Percentiles rank a stretch among this genome's conserved stretches.
These are phyloP conservation scores for Clarias fuscus DNA, from an alignment of 2,797 vertebrate species.

Conservation along the genomic window DNA sequence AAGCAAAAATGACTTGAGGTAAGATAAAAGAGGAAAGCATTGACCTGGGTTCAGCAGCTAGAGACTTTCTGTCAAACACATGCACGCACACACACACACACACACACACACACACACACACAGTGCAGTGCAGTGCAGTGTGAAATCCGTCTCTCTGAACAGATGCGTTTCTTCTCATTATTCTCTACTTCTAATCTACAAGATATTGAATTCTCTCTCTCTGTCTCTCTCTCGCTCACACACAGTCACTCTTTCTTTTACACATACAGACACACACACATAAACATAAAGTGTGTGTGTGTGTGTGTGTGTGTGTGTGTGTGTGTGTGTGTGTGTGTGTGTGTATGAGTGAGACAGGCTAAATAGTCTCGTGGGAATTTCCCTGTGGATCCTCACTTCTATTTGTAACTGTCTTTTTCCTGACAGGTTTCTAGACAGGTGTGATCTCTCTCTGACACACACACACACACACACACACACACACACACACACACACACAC, in stretches of 20 bases:
- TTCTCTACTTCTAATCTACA: background rate
- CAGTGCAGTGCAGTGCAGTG: conserved; percentile 8
- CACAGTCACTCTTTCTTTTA: background rate
- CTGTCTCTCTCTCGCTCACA: too few species aligned
- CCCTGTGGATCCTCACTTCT: conserved; percentile 8
- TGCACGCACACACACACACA: conserved; percentile 3
- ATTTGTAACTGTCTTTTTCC: conserved; percentile 30
- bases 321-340: conserved; percentile 23
- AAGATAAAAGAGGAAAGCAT: conserved; percentile 23
- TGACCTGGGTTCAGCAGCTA: conserved; percentile 23
- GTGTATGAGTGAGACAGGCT: conserved; percentile 12
- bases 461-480: background rate
- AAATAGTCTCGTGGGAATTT: conserved; percentile 11
- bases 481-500: background rate
- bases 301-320: conserved; percentile 23
- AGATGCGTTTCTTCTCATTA: background rate
- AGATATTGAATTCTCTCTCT: conserved; percentile 22
- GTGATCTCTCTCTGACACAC: conserved; percentile 14
- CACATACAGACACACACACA: background rate
- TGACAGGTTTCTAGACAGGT: conserved; percentile 25
- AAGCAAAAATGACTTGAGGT: conserved; percentile 19
- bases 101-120: background rate
- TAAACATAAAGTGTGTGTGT: too few species aligned
- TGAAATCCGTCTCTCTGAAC: conserved; percentile 1
- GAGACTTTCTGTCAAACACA: conserved; percentile 19